phyloP scores from a whole-genome alignment of 2,797 vertebrate genomes.

The Synanceia verrucosa region DNA sequence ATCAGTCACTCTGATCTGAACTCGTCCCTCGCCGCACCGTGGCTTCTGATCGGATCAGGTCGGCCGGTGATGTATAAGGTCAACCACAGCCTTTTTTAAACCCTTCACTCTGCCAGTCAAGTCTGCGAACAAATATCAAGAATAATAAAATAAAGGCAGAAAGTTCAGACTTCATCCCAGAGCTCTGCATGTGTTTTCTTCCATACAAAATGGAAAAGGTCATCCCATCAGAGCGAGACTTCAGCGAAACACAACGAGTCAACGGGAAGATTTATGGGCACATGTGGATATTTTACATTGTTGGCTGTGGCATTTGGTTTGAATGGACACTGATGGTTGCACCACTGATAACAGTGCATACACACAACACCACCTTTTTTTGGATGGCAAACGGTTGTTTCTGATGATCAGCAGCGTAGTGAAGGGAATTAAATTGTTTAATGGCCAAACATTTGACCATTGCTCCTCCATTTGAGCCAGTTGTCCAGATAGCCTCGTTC shows the following conservation, averaged over 20 bases:
- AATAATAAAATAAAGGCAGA: conserved; percentile 22
- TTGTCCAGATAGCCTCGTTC: conserved; percentile 56
- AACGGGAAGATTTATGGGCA: conserved; percentile 1
- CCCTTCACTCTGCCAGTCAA: conserved; percentile 11
- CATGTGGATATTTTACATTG: conserved; percentile 1
- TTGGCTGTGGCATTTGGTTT: background rate
- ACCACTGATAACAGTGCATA: background rate
- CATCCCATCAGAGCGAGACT: conserved; percentile 28
- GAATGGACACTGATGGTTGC: background rate
- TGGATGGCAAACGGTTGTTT: background rate
- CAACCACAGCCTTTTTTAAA: conserved; percentile 28
- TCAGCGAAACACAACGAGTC: conserved; percentile 2
- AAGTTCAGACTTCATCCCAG: conserved; percentile 31
- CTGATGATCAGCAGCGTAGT: background rate
- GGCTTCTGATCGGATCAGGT: conserved; percentile 42
- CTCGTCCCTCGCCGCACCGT: conserved; percentile 17
- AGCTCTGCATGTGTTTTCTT: conserved; percentile 11
- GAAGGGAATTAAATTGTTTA: conserved; percentile 29
- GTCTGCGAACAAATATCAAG: background rate
- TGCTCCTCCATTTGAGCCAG: conserved; percentile 33
- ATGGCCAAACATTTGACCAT: conserved; percentile 46
- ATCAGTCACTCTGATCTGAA: conserved; percentile 33
- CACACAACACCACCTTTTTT: background rate
- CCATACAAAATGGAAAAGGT: conserved; percentile 43
- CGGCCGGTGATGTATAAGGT: conserved; percentile 32